Evolutionary conservation across 1,140 invertebrate species (phyloP).

Genomic region (Drosophila setifemur): DNA sequence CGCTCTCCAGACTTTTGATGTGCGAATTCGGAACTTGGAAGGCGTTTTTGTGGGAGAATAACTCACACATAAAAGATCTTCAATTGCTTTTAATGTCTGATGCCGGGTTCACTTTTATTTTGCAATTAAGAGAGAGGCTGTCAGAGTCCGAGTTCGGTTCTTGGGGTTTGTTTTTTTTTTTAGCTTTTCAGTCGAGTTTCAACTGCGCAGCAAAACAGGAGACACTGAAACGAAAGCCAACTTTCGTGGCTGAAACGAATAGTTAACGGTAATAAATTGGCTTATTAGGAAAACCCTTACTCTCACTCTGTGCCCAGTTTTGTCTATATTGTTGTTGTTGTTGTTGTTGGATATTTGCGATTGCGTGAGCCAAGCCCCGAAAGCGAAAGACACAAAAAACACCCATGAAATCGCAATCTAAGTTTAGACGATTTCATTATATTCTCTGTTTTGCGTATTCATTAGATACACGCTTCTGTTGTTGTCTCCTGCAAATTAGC

Average conservation of each 20-base stretch:
- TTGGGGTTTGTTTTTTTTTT: conserved; percentile 15
- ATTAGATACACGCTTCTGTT: conserved; percentile 25
- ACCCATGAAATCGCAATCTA: conserved; percentile 49
- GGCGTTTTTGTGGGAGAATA: conserved; percentile 9
- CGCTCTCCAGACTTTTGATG: background rate
- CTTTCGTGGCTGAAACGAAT: conserved; percentile 27
- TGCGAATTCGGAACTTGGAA: background rate
- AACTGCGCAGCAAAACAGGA: conserved; percentile 39
- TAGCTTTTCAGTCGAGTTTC: conserved; percentile 38
- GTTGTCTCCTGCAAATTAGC: conserved; percentile 63
- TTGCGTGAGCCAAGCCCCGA: conserved; percentile 53
- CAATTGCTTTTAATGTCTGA: conserved; percentile 41
- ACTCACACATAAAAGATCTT: conserved; percentile 37
- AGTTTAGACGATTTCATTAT: conserved; percentile 74
- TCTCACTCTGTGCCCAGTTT: background rate
- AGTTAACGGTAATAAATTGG: conserved; percentile 68
- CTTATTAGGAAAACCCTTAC: conserved; percentile 35
- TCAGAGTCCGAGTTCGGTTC: conserved; percentile 39
- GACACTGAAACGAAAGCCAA: conserved; percentile 7
- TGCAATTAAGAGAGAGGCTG: conserved; percentile 46
- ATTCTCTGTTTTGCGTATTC: conserved; percentile 58
- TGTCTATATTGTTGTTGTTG: too few species aligned
- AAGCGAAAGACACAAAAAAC: conserved; percentile 13
- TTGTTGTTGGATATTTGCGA: too few species aligned
- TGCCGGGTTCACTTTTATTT: conserved; percentile 57